Evolutionary conservation across 1,140 invertebrate species (phyloP).

Genomic region (Megalonaias nervosa): DNA sequence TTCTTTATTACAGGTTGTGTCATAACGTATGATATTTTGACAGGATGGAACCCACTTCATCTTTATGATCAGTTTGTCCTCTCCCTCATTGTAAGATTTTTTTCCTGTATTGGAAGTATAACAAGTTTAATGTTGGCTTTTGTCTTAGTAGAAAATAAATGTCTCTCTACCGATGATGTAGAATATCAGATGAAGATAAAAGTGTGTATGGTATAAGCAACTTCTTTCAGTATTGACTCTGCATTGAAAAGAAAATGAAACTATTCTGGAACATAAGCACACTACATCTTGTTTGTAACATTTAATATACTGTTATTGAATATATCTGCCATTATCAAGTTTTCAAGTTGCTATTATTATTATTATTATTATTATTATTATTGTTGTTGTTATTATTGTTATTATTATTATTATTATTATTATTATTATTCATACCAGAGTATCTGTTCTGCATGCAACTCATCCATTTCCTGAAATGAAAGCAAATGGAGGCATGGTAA

Average conservation of each 20-base stretch:
- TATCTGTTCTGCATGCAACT: too few species aligned
- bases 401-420: slow-evolving; percentile 18
- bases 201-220: background rate
- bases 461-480: too few species aligned
- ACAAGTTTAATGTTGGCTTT: too few species aligned
- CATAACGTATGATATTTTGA: slow-evolving; percentile 86
- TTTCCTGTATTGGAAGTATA: too few species aligned
- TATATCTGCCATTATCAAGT: background rate
- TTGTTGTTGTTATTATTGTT: too few species aligned
- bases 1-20: slow-evolving; percentile 76
- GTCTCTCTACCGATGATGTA: too few species aligned
- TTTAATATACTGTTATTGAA: background rate
- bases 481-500: too few species aligned
- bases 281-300: background rate
- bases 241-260: background rate
- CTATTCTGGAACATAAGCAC: background rate
- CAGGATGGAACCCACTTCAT: slow-evolving; percentile 78
- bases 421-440: too few species aligned
- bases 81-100: slow-evolving; percentile 64
- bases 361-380: background rate
- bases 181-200: background rate
- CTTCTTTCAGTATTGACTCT: background rate
- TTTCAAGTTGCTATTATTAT: background rate
- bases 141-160: too few species aligned
- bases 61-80: slow-evolving; percentile 72